Evolutionary conservation across 1,140 invertebrate genomes (phyloP), one percentile per base, ranked within the genome.

Genomic region (Drosophila suzukii): DNA sequence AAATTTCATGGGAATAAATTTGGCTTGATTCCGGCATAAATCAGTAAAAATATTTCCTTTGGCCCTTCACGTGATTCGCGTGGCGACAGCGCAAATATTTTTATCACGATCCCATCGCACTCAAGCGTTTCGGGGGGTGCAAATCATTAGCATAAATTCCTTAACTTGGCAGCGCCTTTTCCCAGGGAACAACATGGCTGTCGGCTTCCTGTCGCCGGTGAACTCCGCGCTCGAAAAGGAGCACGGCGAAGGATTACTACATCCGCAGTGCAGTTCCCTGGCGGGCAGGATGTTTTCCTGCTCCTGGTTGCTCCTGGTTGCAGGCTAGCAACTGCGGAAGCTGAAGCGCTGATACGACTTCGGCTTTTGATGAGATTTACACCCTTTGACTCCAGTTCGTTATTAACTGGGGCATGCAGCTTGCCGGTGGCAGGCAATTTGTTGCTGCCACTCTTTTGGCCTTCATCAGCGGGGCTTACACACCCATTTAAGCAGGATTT

Each of bases 71-170:
- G 70, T 57, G 49, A 74, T 66, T 39, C 54, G 30, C 72, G 60
- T 66, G 71, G 53, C 54, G 60, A 75, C 54, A 15, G 53, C 36
- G 49, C 38, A 47, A 65, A 65, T 75, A 75, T 66, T 75, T 75
- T 32, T 57, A 75, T 57, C 71, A 58, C 60, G 60, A 63, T 59
- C 75, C 63, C 72, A 65, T 74, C 70, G 49, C 58, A 36, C 39
- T 54, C 49, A 30, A 79, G 50, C 61, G 24, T 53, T 77, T 56
- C 27, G 57, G 38, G 27, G 41, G 30, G 43, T 65, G 27, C 56
- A 76, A 88, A 89, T 89, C 76, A 88, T 88, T 88, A 89, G 79
- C 84, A 88, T 88, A 88, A 77, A 88, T 82, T 88, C 81, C 57
- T 65, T 60, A 65, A 62, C 74, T 74, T 75, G 63, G 60, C 73